Evolutionary conservation across 1,140 invertebrate genomes (phyloP), one percentile per base, ranked within the genome.

Genomic region (Argopecten irradians): DNA sequence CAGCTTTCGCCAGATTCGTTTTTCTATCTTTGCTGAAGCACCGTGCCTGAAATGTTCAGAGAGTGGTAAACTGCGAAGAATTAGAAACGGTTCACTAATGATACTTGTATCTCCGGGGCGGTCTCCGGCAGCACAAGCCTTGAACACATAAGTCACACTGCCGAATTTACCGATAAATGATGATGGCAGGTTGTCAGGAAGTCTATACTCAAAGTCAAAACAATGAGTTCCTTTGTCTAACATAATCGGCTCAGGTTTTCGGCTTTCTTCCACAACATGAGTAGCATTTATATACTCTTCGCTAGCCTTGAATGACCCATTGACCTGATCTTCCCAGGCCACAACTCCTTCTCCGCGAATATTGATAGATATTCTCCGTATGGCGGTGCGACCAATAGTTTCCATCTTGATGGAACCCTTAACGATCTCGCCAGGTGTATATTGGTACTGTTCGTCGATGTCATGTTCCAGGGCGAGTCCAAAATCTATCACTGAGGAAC

Each of bases 391-490:
- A 13, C 92, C 83, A 14, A 11, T 87, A 11, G 71, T 89, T 83
- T 85, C 90, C 34, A 93, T 85, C 39, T 89, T 34, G 13, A 95
- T 90, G 22, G 92, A 82, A 16, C 95, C 95, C 13, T 92, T 82
- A 11, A 95, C 85, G 19, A 94, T 91, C 91, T 95, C 95, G 7
- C 95, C 95, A 14, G 95, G 95, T 88, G 94, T 94, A 83, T 95
- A 95, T 91, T 95, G 95, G 85, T 95, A 95, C 85, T 95, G 94
- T 88, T 95, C 95, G 86, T 95, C 95, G 14, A 95, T 95, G 86
- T 95, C 95, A 86, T 95, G 95, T 90, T 95, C 94, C 14, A 95
- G 91, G 16, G 88, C 83, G 19, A 95, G 94, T 1, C 88, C 90
- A 19, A 95, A 87, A 35, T 92, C 55, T 83, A 93, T 90, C 41